Conservation (phyloP, 2,113 vertebrate genomes). For the Monopterus albus region DNA sequence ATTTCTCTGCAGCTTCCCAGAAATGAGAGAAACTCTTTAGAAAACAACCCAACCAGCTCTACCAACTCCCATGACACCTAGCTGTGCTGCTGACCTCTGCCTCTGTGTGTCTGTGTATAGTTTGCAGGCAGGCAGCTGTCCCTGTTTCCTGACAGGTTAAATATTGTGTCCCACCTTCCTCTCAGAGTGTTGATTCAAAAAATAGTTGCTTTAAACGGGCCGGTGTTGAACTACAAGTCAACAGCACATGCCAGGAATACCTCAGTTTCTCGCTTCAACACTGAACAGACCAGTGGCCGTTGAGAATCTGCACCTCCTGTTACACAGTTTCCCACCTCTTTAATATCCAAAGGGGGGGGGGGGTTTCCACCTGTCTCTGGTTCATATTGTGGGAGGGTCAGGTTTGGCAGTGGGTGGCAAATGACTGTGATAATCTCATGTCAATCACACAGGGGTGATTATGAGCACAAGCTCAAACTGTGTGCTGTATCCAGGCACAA, state of each 20-base stretch:
- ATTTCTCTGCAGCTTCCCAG: neutral
- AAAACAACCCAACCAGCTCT: neutral
- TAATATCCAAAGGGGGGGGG: neutral
- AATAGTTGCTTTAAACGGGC: constrained; percentile 43
- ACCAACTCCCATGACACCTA: constrained; percentile 2
- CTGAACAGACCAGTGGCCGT: constrained; percentile 26
- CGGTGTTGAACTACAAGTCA: constrained; percentile 7
- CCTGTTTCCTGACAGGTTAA: constrained; percentile 42
- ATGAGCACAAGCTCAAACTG: neutral
- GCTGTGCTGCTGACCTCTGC: constrained; percentile 14
- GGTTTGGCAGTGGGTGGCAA: constrained; percentile 11
- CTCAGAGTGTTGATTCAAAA: constrained; percentile 29
- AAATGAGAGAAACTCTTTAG: neutral
- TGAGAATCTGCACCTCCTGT: constrained; percentile 18
- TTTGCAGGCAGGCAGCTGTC: constrained; percentile 45
- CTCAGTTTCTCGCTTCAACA: constrained; percentile 18
- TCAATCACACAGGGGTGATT: constrained; percentile 29
- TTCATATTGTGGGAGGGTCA: constrained; percentile 41
- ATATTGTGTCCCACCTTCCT: constrained; percentile 55
- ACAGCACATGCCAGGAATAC: constrained; percentile 29
- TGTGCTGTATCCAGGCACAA: neutral
- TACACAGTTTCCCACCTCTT: constrained; percentile 36
- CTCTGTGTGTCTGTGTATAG: neutral
- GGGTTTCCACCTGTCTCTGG: constrained; percentile 28
- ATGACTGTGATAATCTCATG: neutral